phyloP scores from a whole-genome alignment of 2,888 invertebrate species.

The Unio pictorum region DNA sequence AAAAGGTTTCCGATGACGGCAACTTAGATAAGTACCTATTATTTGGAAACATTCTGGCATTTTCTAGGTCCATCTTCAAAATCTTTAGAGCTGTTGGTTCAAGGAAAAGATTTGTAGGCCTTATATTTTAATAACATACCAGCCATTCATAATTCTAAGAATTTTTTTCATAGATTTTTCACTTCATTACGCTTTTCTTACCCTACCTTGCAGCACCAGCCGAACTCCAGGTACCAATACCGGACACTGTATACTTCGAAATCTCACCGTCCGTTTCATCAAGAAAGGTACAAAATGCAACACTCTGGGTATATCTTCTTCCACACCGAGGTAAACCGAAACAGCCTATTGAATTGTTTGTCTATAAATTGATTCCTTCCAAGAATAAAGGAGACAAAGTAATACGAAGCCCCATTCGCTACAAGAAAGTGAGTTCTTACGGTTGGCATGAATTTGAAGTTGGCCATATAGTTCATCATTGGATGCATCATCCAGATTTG shows the following conservation, averaged over 20 bases:
- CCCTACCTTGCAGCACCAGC: constrained; percentile 40
- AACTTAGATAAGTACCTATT: no score
- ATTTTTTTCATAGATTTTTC: no score
- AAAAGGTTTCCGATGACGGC: no score
- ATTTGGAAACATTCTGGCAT: no score
- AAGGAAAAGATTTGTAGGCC: no score
- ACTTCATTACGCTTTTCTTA: no score
- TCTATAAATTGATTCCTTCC: constrained; percentile 33
- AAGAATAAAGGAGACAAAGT: constrained; percentile 24
- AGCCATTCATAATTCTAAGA: no score
- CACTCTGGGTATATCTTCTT: constrained; percentile 56
- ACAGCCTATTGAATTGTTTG: constrained; percentile 36
- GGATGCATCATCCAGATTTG: constrained; percentile 43
- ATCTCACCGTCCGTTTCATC: constrained; percentile 43
- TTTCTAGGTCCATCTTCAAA: no score
- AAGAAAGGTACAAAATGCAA: constrained; percentile 43
- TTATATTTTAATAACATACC: no score
- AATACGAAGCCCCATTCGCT: constrained; percentile 19
- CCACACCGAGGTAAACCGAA: constrained; percentile 17
- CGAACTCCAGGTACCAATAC: constrained; percentile 24
- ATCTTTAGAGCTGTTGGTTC: no score
- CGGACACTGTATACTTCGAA: constrained; percentile 45
- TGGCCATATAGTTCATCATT: constrained; percentile 38
- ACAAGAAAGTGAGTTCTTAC: constrained; percentile 33
- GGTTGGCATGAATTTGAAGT: constrained; percentile 60